These are phyloP conservation scores for Subanguina moxae DNA, from an alignment of 1,140 invertebrate species.

Conservation along the genomic window DNA sequence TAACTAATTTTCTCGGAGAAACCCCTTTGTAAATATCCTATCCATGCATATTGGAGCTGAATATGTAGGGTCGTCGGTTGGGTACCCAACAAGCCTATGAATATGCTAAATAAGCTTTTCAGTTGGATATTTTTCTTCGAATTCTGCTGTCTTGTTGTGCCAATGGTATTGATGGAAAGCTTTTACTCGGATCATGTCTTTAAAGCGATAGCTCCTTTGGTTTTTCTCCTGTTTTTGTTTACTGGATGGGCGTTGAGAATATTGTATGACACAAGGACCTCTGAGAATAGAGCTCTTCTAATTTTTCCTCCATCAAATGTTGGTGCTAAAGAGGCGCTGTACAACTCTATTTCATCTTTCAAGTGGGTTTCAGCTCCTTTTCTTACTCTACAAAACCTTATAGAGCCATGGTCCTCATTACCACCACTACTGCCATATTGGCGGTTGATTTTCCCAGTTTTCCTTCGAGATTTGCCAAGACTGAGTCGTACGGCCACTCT, in stretches of 20 bases:
- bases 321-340: background rate
- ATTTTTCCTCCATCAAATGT: background rate
- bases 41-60: background rate
- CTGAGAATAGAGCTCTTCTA: too few species aligned
- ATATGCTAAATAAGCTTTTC: constrained; percentile 17
- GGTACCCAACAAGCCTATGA: too few species aligned
- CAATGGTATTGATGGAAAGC: constrained; percentile 29
- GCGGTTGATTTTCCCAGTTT: constrained; percentile 86
- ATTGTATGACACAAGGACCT: too few species aligned
- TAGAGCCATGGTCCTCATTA: constrained; percentile 65
- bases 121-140: constrained; percentile 28
- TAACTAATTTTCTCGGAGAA: background rate
- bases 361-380: too few species aligned
- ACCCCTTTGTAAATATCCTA: background rate
- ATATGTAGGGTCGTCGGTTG: too few species aligned
- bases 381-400: too few species aligned
- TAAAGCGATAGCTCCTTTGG: background rate
- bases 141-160: constrained; percentile 34
- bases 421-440: constrained; percentile 77
- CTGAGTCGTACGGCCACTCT: constrained; percentile 77
- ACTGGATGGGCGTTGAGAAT: too few species aligned
- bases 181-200: constrained; percentile 29
- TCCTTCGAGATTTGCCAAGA: constrained; percentile 79
- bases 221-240: too few species aligned
- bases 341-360: background rate